A percentile compares a stretch with the other conserved stretches of the same genome.
Evolutionary conservation across 30 jellyfish, hydroid and myxozoan genomes (phyloP).

Genomic region (Sanderia malayensis): DNA sequence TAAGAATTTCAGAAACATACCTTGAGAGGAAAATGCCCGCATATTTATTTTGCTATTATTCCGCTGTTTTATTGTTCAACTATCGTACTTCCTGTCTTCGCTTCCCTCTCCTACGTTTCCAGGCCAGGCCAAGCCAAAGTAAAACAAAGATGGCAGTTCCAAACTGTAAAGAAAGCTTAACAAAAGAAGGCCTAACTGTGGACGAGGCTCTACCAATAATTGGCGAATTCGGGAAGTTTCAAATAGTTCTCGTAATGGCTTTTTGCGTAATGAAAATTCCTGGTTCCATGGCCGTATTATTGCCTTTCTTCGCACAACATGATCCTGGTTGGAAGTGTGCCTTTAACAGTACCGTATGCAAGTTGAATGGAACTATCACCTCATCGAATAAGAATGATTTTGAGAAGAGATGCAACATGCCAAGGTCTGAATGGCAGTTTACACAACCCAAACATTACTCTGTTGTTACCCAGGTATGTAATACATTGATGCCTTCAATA

Average conservation of each 20-base stretch:
- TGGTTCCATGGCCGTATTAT: constrained; percentile 58
- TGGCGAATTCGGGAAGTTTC: constrained; percentile 94
- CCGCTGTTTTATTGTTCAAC: too few relatives aligned
- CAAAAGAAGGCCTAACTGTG: too few relatives aligned
- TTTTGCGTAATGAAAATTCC: constrained; percentile 78
- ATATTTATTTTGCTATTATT: too few relatives aligned
- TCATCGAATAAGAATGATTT: constrained; percentile 12
- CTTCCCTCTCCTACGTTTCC: too few relatives aligned
- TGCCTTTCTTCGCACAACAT: constrained; percentile 81
- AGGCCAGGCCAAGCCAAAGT: too few relatives aligned
- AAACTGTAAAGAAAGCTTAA: too few relatives aligned
- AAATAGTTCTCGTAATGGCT: constrained; percentile 58
- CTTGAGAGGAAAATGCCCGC: too few relatives aligned
- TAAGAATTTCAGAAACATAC: too few relatives aligned
- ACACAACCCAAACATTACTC: constrained; percentile 62
- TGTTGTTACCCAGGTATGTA: constrained; percentile 69
- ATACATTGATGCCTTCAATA: too few relatives aligned
- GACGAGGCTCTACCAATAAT: constrained; percentile 75
- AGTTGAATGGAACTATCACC: constrained; percentile 46
- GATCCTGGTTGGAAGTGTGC: constrained; percentile 95
- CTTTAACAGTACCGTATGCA: constrained; percentile 80
- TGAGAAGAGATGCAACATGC: constrained; percentile 46
- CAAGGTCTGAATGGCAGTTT: constrained; percentile 26
- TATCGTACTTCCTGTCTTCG: too few relatives aligned
- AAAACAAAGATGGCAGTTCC: too few relatives aligned